Evolutionary conservation across 2,797 vertebrate genomes (phyloP).

Genomic region (Myoxocephalus aenaeus): DNA sequence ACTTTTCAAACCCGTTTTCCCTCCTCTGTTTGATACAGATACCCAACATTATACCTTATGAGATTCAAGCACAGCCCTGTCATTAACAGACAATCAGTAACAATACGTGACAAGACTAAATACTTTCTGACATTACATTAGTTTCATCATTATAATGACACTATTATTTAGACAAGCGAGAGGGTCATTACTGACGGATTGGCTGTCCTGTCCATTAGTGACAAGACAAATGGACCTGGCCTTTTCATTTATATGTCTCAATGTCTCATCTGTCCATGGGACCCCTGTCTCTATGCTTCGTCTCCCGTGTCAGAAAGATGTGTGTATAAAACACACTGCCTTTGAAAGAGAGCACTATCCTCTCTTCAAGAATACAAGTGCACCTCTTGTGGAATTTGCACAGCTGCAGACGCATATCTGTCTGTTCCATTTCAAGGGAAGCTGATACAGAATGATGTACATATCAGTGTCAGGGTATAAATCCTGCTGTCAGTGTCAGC

Average conservation of each 20-base stretch:
- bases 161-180: slow-evolving; percentile 45
- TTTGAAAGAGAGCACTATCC: slow-evolving; percentile 30
- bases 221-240: slow-evolving; percentile 44
- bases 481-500: slow-evolving; percentile 77
- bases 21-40: background rate
- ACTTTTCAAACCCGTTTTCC: background rate
- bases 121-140: slow-evolving; percentile 46
- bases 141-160: slow-evolving; percentile 48
- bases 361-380: slow-evolving; percentile 42
- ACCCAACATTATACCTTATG: background rate
- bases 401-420: slow-evolving; percentile 69
- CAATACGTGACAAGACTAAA: slow-evolving; percentile 39
- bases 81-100: slow-evolving; percentile 38
- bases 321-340: slow-evolving; percentile 24
- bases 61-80: slow-evolving; percentile 21
- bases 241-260: slow-evolving; percentile 46
- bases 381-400: slow-evolving; percentile 51
- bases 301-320: slow-evolving; percentile 46
- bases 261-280: slow-evolving; percentile 28
- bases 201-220: slow-evolving; percentile 31
- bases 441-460: slow-evolving; percentile 74
- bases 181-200: slow-evolving; percentile 44
- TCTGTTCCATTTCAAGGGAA: slow-evolving; percentile 53
- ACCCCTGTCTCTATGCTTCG: slow-evolving; percentile 34
- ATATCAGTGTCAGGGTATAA: slow-evolving; percentile 77